phyloP scores from a whole-genome alignment of 1,140 invertebrate genomes.

The Odontomachus brunneus region DNA sequence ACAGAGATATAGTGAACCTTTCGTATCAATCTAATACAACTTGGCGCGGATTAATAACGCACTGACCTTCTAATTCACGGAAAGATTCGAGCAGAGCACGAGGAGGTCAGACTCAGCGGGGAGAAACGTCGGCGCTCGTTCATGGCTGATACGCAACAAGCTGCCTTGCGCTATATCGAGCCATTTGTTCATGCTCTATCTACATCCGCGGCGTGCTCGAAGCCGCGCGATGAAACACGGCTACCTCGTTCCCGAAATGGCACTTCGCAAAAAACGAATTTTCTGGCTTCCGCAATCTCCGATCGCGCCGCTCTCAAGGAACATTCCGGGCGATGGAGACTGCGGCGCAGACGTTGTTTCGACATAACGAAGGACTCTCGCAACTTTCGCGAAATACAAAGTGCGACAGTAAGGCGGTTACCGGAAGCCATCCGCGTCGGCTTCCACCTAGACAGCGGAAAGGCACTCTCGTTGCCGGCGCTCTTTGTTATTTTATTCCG shows the following conservation, averaged over 20 bases:
- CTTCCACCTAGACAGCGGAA: constrained; percentile 4
- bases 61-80: background rate
- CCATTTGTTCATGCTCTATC: constrained; percentile 76
- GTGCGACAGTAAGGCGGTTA: constrained; percentile 59
- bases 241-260: constrained; percentile 74
- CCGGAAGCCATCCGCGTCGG: constrained; percentile 48
- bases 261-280: constrained; percentile 75
- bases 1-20: background rate
- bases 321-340: constrained; percentile 50
- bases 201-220: constrained; percentile 70
- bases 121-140: background rate
- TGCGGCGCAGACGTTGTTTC: constrained; percentile 47
- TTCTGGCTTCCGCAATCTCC: constrained; percentile 71
- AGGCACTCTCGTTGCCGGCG: background rate
- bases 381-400: constrained; percentile 59
- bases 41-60: too few relatives aligned
- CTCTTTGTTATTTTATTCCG: constrained; percentile 51
- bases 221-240: constrained; percentile 73
- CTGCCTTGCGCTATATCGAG: constrained; percentile 68
- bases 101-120: constrained; percentile 23
- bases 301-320: constrained; percentile 60
- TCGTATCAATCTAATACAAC: background rate
- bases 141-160: constrained; percentile 52
- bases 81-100: background rate
- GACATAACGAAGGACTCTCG: constrained; percentile 58